Base-by-base conservation (phyloP, 35 echinoderm and acorn worm genomes). In the Heliocidaris tuberculata region DNA sequence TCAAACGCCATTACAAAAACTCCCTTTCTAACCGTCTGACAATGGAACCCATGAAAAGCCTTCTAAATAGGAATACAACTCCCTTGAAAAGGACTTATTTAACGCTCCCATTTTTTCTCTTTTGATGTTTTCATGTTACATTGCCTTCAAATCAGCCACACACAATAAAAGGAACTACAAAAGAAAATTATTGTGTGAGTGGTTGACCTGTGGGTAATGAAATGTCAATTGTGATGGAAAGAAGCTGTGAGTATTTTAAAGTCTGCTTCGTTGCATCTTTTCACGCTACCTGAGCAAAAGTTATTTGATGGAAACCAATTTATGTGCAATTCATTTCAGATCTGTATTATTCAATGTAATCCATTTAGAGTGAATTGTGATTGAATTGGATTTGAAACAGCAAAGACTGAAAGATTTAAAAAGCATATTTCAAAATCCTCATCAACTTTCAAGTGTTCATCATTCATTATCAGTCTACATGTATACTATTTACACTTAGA, bases 111-210 rank as follows among this genome's bases (percentile, higher is more conserved):
- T 78, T 78, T 78, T n/a, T 78, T 78, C 65, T 78, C 65, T n/a
- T 78, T 78, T 78, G 65, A 78, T 78, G 65, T 78, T 78, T 78
- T 78, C 65, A 78, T 78, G 65, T 78, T 78, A 78, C 65, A 78
- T 78, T 78, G 65, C 65, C 65, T 78, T 78, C 65, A 78, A 78
- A 78, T 78, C 65, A 78, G 65, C 21, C 21, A 8, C 27, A 24
- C 27, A 78, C 65, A 78, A 78, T 27, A 78, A 78, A 78, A n/a
- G 65, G 65, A 78, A 78, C 4, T 78, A 78, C 65, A 78, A 78
- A 78, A 19, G 65, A 27, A 19, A 78, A 19, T n/a, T 24, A n/a
- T 19, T 78, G 15, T 78, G 21, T 27, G 21, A 78, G 65, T 78
- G 65, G 17, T 78, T 78, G 65, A 78, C 65, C 65, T 78, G 65